Base-by-base conservation (phyloP, 1,140 invertebrate species). In the Microvelia longipes region DNA sequence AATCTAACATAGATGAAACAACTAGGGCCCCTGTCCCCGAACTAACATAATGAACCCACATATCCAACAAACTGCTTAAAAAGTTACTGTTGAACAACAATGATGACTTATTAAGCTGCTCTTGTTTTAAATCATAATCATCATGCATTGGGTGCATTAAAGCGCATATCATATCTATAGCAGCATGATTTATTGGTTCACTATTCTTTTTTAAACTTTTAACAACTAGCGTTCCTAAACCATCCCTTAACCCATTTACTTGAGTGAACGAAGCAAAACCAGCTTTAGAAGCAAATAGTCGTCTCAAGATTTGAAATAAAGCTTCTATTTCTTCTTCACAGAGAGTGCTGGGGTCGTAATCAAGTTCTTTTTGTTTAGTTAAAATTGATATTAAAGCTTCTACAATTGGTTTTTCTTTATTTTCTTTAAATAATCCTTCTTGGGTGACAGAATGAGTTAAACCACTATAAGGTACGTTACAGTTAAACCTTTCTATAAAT, bases 141-240 rank as follows among this genome's bases (percentile, higher is more conserved):
- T 93, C 89, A 80, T 99, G 96, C 92, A 99, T 98, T 0, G 97
- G 97, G 81, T 98, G 95, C 92, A 99, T 96, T 14, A 99, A 83
- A 29, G 96, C 93, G 82, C 94, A 96, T 67, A 99, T 86, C 82
- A 97, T 96, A 81, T 99, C 97, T 71, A 99, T 87, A 14, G 94
- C 95, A 5, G 96, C 92, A 82, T 99, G 93, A 27, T 94, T 93
- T 19, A 98, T 90, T 26, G 90, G 93, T 75, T 90, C 87, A 78
- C 94, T 87, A 75, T 94, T 90, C 73, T 90, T 83, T 70, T 93
- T 91, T 71, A 99, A 80, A n/a, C 95, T 92, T 74, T 88, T 87
- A 1, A 98, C 92, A 27, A 98, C 87, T 75, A 94, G 93, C 60
- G 85, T 82, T 27, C 97, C 98, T 69, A 99, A 87, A 75, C 91